Conservation (phyloP, 1,140 invertebrate genomes). For the Oreohelix idahoensis region DNA sequence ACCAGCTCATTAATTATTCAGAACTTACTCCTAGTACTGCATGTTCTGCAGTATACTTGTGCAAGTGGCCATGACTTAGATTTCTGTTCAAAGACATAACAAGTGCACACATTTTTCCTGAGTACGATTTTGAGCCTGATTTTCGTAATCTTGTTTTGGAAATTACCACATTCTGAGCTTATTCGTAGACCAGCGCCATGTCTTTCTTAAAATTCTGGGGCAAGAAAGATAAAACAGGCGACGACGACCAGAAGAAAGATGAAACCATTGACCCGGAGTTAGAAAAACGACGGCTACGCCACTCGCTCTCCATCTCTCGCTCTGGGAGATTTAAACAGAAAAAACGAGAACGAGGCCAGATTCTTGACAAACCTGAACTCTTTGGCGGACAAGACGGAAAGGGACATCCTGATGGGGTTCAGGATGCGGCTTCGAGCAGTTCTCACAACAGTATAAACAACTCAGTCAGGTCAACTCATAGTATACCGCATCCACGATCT, state of each 20-base stretch:
- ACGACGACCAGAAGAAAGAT: constrained; percentile 49
- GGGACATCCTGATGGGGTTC: not conserved
- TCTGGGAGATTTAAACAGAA: constrained; percentile 68
- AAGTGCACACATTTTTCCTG: no score
- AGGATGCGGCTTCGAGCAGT: constrained; percentile 23
- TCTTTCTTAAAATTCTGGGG: constrained; percentile 65
- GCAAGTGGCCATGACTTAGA: no score
- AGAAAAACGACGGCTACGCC: constrained; percentile 60
- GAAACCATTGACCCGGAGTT: constrained; percentile 45
- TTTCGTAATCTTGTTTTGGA: no score
- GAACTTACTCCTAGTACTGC: no score
- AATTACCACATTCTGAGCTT: no score
- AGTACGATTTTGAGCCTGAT: no score
- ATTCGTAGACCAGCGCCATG: constrained; percentile 41
- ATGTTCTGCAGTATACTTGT: no score
- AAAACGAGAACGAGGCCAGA: constrained; percentile 60
- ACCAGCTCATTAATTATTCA: no score
- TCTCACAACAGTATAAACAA: not conserved
- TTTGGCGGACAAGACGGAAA: constrained; percentile 35
- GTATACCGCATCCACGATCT: constrained; percentile 35
- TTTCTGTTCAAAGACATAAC: no score
- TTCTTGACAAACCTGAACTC: constrained; percentile 64
- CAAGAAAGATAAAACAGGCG: constrained; percentile 56
- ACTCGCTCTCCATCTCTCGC: constrained; percentile 66
- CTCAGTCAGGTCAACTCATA: not conserved